phyloP scores from a whole-genome alignment of 2,797 vertebrate genomes.

The Cryptoblepharus egeriae region DNA sequence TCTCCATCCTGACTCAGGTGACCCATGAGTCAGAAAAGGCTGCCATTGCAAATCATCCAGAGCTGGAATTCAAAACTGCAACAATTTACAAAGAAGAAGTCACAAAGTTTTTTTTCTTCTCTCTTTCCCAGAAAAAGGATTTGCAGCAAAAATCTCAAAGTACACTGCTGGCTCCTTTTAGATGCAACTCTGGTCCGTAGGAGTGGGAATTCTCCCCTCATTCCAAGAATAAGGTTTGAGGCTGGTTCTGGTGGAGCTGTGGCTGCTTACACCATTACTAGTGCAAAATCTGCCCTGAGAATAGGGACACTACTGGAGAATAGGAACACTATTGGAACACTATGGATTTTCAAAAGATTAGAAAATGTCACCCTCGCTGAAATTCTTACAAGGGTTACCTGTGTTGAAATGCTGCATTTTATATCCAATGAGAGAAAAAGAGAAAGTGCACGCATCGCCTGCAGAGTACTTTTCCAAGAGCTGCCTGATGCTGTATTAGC shows the following conservation, averaged over 20 bases:
- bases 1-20: no score
- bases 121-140: no score
- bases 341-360: conserved; percentile 1
- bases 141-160: no score
- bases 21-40: no score
- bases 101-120: no score
- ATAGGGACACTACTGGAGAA: conserved; percentile 15
- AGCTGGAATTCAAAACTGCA: no score
- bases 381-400: not conserved
- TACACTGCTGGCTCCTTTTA: not conserved
- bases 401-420: not conserved
- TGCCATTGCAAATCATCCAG: no score
- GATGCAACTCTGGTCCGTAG: not conserved
- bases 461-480: conserved; percentile 42
- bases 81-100: no score
- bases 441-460: conserved; percentile 43
- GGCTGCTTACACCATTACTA: not conserved
- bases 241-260: not conserved
- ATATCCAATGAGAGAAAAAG: not conserved
- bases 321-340: not conserved
- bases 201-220: not conserved
- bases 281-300: conserved; percentile 1
- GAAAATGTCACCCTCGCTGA: not conserved
- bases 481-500: conserved; percentile 44
- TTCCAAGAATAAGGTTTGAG: not conserved